Conservation (phyloP, 2,888 invertebrate genomes). For the Campopleginae sp. region DNA sequence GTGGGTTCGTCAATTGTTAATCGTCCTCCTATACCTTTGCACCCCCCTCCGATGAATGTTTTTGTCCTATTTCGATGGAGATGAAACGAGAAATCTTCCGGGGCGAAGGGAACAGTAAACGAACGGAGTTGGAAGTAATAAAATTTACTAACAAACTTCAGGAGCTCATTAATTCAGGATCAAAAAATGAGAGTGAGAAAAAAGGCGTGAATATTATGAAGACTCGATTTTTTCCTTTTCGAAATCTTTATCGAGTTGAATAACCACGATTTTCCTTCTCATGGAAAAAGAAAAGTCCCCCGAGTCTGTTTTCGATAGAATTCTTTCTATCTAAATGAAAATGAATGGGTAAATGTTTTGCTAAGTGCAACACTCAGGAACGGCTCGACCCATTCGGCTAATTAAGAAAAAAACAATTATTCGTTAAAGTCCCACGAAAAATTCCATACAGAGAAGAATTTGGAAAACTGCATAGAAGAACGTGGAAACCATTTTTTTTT, state of each 20-base stretch:
- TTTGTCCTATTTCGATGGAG: neutral
- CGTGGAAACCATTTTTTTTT: no score
- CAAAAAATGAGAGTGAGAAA: neutral
- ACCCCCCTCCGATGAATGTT: neutral
- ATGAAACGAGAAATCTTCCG: neutral
- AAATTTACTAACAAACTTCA: neutral
- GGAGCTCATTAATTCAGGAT: neutral
- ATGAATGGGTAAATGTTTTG: no score
- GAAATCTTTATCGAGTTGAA: neutral
- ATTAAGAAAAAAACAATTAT: no score
- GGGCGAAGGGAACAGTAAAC: neutral
- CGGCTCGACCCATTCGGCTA: no score
- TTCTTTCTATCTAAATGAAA: no score
- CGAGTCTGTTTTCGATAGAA: no score
- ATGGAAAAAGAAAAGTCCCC: neutral
- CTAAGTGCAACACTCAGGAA: no score
- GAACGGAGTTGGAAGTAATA: neutral
- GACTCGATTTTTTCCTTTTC: neutral
- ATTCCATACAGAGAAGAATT: no score
- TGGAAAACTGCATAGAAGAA: no score
- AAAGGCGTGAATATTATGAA: neutral
- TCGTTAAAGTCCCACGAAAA: no score
- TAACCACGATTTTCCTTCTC: neutral
- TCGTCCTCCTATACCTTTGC: slow-evolving; percentile 18
- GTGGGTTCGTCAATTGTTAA: slow-evolving; percentile 67